phyloP scores from a whole-genome alignment of 2,888 invertebrate species.

The Cheilosia impressa region DNA sequence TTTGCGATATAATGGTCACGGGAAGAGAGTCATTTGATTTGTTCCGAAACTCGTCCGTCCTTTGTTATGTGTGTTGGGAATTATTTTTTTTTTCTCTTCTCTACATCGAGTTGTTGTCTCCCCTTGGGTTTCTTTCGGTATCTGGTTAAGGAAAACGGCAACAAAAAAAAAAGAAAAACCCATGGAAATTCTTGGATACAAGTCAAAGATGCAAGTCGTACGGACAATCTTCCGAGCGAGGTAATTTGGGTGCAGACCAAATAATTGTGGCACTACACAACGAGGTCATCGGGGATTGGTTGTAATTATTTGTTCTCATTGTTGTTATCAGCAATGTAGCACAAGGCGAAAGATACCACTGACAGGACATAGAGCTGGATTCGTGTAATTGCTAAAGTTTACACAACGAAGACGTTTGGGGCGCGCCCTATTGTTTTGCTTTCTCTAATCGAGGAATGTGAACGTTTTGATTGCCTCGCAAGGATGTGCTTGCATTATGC shows the following conservation, averaged over 20 bases:
- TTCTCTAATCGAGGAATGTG: conserved; percentile 33
- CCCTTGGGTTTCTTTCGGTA: conserved; percentile 24
- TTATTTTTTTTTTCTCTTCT: conserved; percentile 12
- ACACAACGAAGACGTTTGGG: conserved; percentile 61
- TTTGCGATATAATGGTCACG: conserved; percentile 71
- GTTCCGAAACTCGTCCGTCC: conserved; percentile 70
- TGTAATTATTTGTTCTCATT: conserved; percentile 73
- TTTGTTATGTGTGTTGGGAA: conserved; percentile 54
- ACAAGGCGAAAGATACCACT: neutral
- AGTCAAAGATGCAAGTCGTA: conserved; percentile 71
- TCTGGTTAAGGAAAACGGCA: conserved; percentile 29
- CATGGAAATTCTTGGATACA: conserved; percentile 60
- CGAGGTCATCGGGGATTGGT: conserved; percentile 69
- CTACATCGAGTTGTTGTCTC: no score
- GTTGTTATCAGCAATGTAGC: conserved; percentile 53
- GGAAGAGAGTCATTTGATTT: conserved; percentile 74
- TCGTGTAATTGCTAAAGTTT: conserved; percentile 71
- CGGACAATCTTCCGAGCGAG: conserved; percentile 68
- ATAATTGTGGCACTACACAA: conserved; percentile 70
- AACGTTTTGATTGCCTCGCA: conserved; percentile 45
- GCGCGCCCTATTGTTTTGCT: conserved; percentile 56
- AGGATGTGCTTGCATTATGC: conserved; percentile 28
- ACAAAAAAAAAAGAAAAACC: conserved; percentile 11
- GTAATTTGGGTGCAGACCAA: conserved; percentile 75
- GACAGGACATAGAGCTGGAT: conserved; percentile 9